phyloP scores from a whole-genome alignment of 2,888 invertebrate species.

The Nephrotoma flavescens region DNA sequence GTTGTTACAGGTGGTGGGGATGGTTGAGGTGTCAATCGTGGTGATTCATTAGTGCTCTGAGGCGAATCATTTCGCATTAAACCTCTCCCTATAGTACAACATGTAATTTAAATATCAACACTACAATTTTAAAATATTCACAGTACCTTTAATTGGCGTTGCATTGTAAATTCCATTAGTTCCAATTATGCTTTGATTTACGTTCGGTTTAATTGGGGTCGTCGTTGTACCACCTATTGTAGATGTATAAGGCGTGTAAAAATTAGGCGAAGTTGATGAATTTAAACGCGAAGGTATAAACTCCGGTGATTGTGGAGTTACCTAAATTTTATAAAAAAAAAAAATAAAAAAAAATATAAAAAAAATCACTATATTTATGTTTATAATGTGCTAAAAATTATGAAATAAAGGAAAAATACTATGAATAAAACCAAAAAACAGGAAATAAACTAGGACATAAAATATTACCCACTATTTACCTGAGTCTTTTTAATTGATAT shows the following conservation, averaged over 20 bases:
- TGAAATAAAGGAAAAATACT: background rate
- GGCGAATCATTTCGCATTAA: constrained; percentile 24
- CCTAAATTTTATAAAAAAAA: constrained; percentile 15
- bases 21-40: constrained; percentile 35
- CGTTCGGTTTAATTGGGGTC: constrained; percentile 14
- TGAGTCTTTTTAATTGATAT: constrained; percentile 30
- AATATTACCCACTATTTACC: constrained; percentile 20
- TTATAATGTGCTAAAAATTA: background rate
- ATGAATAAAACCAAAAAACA: background rate
- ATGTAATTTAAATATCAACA: background rate
- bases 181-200: constrained; percentile 8
- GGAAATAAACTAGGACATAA: background rate
- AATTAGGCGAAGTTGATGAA: constrained; percentile 25
- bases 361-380: background rate
- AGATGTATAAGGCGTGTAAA: constrained; percentile 27
- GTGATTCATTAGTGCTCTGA: constrained; percentile 26
- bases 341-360: background rate
- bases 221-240: constrained; percentile 17
- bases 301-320: constrained; percentile 37
- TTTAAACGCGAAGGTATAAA: constrained; percentile 36
- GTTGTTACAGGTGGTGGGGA: constrained; percentile 31
- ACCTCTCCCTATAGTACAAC: background rate
- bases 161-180: background rate
- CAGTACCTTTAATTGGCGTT: constrained; percentile 1
- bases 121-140: background rate